Evolutionary conservation across 2,113 vertebrate genomes (phyloP).

Genomic region (Salminus brasiliensis): DNA sequence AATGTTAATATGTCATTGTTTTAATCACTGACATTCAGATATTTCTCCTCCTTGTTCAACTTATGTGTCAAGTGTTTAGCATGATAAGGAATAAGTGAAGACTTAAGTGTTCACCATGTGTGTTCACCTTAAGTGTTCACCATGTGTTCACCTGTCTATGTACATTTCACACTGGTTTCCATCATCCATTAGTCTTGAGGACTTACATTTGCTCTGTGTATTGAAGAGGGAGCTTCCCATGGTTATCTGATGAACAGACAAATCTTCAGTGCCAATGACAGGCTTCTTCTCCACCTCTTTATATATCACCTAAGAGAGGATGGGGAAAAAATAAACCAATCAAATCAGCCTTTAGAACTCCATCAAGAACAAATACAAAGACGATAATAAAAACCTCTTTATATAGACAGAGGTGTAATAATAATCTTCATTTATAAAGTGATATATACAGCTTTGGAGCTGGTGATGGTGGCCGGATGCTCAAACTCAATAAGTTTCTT

Average conservation of each 20-base stretch:
- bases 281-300: slow-evolving; percentile 86
- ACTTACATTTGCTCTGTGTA: slow-evolving; percentile 90
- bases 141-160: no score
- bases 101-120: no score
- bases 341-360: neutral
- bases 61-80: no score
- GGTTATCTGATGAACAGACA: slow-evolving; percentile 75
- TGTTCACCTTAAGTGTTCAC: no score
- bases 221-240: slow-evolving; percentile 72
- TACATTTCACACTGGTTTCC: neutral
- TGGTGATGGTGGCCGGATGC: slow-evolving; percentile 78
- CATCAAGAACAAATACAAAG: neutral
- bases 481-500: slow-evolving; percentile 87
- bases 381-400: no score
- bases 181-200: neutral
- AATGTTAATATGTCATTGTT: no score
- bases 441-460: slow-evolving; percentile 82
- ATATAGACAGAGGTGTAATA: neutral
- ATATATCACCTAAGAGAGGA: slow-evolving; percentile 82
- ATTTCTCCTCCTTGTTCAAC: no score
- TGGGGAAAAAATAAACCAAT: neutral
- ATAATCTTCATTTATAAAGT: no score
- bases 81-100: no score
- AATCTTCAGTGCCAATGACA: slow-evolving; percentile 69
- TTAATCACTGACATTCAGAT: no score